phyloP scores from a whole-genome alignment of 2,113 vertebrate genomes.

The Pollachius pollachius region DNA sequence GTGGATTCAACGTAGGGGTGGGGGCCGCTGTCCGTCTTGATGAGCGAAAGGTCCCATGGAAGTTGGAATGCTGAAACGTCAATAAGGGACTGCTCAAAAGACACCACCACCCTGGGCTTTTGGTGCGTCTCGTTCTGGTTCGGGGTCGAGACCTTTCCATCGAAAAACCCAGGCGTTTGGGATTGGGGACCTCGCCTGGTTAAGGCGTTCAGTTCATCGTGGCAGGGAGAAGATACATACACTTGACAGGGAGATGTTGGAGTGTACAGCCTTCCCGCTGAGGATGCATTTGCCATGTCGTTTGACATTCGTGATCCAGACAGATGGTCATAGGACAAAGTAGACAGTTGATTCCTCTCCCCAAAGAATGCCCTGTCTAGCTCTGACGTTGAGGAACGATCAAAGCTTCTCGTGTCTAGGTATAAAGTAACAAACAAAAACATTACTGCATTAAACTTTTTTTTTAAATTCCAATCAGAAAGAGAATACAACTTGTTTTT shows the following conservation, averaged over 20 bases:
- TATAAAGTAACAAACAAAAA: neutral
- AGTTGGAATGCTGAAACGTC: conserved; percentile 50
- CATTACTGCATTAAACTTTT: neutral
- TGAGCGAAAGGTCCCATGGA: conserved; percentile 70
- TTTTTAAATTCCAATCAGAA: rapidly evolving
- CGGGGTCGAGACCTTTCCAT: conserved; percentile 69
- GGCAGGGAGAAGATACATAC: conserved; percentile 37
- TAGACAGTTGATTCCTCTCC: conserved; percentile 57
- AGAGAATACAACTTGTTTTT: neutral
- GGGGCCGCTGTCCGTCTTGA: conserved; percentile 54
- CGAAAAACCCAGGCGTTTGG: conserved; percentile 33
- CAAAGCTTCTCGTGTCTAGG: conserved; percentile 56
- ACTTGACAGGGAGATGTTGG: conserved; percentile 30
- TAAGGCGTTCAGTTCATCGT: neutral
- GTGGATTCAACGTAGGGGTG: conserved; percentile 41
- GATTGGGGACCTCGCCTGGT: neutral
- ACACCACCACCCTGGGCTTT: conserved; percentile 27
- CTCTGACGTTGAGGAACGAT: conserved; percentile 56
- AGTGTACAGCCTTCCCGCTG: conserved; percentile 18
- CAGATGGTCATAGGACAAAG: conserved; percentile 51
- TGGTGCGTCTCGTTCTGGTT: conserved; percentile 26
- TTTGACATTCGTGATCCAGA: conserved; percentile 31
- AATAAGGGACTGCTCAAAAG: conserved; percentile 40
- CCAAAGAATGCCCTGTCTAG: conserved; percentile 61
- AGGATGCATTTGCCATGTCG: conserved; percentile 37